Conservation (phyloP, 2,113 vertebrate genomes). For the Perca flavescens region DNA sequence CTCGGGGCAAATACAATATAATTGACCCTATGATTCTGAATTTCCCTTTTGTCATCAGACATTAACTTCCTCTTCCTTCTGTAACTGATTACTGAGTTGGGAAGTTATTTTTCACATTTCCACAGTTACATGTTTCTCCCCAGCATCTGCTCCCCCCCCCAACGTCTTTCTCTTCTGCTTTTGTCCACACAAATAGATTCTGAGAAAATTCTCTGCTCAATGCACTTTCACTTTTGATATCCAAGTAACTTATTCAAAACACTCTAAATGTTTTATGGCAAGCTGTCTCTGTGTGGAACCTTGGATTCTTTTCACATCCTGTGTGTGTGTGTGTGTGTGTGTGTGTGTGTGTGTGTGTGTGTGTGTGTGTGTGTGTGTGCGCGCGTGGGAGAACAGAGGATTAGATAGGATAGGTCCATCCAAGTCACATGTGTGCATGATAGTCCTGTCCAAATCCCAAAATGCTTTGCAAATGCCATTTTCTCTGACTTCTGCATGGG, state of each 20-base stretch:
- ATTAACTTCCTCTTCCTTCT: constrained; percentile 42
- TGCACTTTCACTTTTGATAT: constrained; percentile 43
- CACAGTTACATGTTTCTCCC: background rate
- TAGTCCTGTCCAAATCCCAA: background rate
- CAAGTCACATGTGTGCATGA: constrained; percentile 28
- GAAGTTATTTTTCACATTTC: background rate
- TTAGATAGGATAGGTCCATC: constrained; percentile 9
- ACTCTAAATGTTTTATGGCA: constrained; percentile 49
- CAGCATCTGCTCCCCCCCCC: background rate
- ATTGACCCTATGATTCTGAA: constrained; percentile 35
- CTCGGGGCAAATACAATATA: constrained; percentile 7
- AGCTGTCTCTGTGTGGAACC: constrained; percentile 12
- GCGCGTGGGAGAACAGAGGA: background rate
- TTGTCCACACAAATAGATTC: constrained; percentile 15
- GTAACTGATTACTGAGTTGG: background rate
- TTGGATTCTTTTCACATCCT: constrained; percentile 9
- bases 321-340: constrained; percentile 11
- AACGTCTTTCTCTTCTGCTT: constrained; percentile 18
- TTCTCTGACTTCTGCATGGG: background rate
- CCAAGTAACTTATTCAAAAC: constrained; percentile 44
- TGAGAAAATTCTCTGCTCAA: constrained; percentile 20
- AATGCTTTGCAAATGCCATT: constrained; percentile 5
- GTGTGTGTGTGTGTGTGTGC: constrained; percentile 20
- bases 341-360: constrained; percentile 21
- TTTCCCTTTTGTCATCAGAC: constrained; percentile 60